Evolutionary conservation across 37 sponge, comb jelly and placozoan species (phyloP).

Genomic region (Tethya wilhelma): DNA sequence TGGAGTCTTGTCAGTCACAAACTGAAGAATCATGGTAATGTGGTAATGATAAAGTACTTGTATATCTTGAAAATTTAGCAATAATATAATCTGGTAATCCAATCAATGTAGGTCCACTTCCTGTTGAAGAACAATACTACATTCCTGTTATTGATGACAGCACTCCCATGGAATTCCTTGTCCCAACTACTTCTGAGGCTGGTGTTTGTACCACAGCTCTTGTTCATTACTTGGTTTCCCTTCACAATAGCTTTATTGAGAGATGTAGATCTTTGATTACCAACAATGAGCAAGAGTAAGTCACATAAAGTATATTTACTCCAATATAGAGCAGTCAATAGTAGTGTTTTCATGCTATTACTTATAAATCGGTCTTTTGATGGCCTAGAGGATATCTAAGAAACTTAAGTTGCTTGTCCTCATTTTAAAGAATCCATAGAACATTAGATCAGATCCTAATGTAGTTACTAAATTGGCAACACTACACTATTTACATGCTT

Average conservation of each 20-base stretch:
- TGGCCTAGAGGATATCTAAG: too few species aligned
- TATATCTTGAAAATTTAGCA: too few species aligned
- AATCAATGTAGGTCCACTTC: slow-evolving; percentile 26
- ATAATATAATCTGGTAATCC: too few species aligned
- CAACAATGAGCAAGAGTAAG: neutral
- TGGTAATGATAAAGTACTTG: too few species aligned
- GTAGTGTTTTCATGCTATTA: slow-evolving; percentile 3
- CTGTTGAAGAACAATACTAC: slow-evolving; percentile 28
- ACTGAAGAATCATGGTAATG: slow-evolving; percentile 45
- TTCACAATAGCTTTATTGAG: slow-evolving; percentile 71
- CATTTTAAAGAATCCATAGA: too few species aligned
- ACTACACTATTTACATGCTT: too few species aligned
- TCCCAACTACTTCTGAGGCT: slow-evolving; percentile 59
- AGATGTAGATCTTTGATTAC: slow-evolving; percentile 6
- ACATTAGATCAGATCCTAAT: too few species aligned
- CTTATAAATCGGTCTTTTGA: too few species aligned
- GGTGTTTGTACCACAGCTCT: slow-evolving; percentile 66
- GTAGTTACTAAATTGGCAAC: too few species aligned
- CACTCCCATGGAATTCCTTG: slow-evolving; percentile 55
- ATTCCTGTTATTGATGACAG: slow-evolving; percentile 15
- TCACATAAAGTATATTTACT: too few species aligned
- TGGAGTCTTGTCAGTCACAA: slow-evolving; percentile 51
- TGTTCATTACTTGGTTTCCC: slow-evolving; percentile 54
- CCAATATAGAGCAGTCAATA: too few species aligned
- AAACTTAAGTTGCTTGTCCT: too few species aligned